phyloP scores from a whole-genome alignment of 1,140 invertebrate genomes.

The Nomia melanderi region DNA sequence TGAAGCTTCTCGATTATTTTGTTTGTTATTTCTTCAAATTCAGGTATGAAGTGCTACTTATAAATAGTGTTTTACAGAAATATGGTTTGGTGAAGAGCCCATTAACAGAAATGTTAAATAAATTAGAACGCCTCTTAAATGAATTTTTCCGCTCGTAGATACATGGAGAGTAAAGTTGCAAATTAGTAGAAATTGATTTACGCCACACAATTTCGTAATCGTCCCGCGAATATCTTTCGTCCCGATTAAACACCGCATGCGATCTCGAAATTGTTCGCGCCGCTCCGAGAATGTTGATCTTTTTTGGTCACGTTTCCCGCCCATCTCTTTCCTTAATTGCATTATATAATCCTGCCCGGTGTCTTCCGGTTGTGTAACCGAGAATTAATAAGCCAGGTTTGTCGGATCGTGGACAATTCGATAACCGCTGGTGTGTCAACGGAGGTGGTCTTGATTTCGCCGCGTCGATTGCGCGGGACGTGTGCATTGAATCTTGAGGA shows the following conservation, averaged over 20 bases:
- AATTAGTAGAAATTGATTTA: no score
- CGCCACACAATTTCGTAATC: background rate
- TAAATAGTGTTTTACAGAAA: no score
- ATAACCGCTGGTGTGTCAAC: background rate
- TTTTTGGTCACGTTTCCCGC: constrained; percentile 23
- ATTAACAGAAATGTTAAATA: no score
- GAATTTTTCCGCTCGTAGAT: no score
- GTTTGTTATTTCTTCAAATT: no score
- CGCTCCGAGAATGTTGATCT: constrained; percentile 7
- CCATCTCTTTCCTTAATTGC: constrained; percentile 11
- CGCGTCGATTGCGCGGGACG: background rate
- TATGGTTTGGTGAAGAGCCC: no score
- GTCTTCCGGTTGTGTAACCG: constrained; percentile 28
- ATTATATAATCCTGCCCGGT: constrained; percentile 26
- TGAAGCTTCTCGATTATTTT: no score
- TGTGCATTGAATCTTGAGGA: background rate
- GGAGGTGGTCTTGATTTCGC: background rate
- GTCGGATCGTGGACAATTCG: background rate
- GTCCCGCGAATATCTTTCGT: background rate
- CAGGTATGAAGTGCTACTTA: no score
- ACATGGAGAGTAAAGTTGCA: no score
- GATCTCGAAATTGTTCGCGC: constrained; percentile 4
- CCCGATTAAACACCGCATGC: background rate
- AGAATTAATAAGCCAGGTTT: background rate
- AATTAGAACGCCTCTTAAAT: no score